Conservation (phyloP, 2,113 vertebrate genomes). For the Cyanoramphus novaezelandiae region DNA sequence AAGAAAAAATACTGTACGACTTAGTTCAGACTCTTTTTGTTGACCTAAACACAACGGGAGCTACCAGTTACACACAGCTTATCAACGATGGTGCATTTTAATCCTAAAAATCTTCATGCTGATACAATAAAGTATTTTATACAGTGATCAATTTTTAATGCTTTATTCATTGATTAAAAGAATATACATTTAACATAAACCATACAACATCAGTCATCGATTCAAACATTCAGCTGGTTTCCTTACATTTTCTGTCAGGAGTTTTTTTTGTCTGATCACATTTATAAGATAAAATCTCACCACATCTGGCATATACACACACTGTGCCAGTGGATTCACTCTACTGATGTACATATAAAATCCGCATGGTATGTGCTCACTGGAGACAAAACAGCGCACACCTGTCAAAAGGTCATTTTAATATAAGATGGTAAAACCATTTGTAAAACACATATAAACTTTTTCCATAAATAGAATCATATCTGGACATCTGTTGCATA, state of each 20-base stretch:
- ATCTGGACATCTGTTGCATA: slow-evolving; percentile 96
- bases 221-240: slow-evolving; percentile 92
- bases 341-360: slow-evolving; percentile 95
- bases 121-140: slow-evolving; percentile 76
- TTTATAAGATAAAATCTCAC: slow-evolving; percentile 89
- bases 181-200: slow-evolving; percentile 98
- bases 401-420: slow-evolving; percentile 92
- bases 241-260: slow-evolving; percentile 88
- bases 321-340: slow-evolving; percentile 85
- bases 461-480: slow-evolving; percentile 97
- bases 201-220: slow-evolving; percentile 94
- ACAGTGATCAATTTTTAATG: slow-evolving; percentile 83
- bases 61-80: slow-evolving; percentile 59
- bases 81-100: slow-evolving; percentile 43
- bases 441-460: slow-evolving; percentile 93
- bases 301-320: slow-evolving; percentile 88
- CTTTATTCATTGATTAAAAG: slow-evolving; percentile 99
- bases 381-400: slow-evolving; percentile 92
- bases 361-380: slow-evolving; percentile 91
- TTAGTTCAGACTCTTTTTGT: slow-evolving; percentile 39
- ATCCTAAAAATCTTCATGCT: slow-evolving; percentile 65
- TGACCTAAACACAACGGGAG: slow-evolving; percentile 51
- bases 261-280: slow-evolving; percentile 82
- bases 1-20: not conserved
- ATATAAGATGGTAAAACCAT: slow-evolving; percentile 98